Percentiles rank a stretch among this genome's conserved stretches.
phyloP scores from a whole-genome alignment of 1,140 invertebrate species.

The Brachionus koreanus region DNA sequence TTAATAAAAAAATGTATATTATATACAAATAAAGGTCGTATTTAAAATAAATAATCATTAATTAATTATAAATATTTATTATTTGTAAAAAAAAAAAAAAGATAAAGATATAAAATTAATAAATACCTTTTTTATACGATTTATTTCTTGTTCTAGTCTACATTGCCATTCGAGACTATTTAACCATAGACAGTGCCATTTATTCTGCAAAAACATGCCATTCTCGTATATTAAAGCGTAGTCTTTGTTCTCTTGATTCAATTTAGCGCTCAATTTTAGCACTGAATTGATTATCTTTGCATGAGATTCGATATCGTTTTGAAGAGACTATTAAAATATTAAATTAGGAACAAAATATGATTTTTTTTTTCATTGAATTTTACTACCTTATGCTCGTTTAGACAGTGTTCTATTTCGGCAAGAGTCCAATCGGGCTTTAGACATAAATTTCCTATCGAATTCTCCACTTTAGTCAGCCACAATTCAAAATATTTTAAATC shows the following conservation, averaged over 20 bases:
- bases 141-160: conserved; percentile 67
- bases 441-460: conserved; percentile 49
- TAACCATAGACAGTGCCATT: conserved; percentile 81
- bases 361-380: too few relatives aligned
- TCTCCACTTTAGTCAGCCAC: conserved; percentile 66
- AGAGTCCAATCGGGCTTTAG: conserved; percentile 50
- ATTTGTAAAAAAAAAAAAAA: conserved; percentile 10
- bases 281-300: conserved; percentile 74
- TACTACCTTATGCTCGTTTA: conserved; percentile 55
- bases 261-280: conserved; percentile 67
- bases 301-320: conserved; percentile 77
- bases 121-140: conserved; percentile 31
- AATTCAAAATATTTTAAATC: conserved; percentile 61
- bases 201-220: conserved; percentile 58
- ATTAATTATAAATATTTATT: conserved; percentile 19
- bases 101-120: not conserved
- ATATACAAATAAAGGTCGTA: not conserved
- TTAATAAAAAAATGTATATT: not conserved
- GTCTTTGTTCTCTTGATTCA: conserved; percentile 48
- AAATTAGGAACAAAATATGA: conserved; percentile 31
- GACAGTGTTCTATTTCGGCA: conserved; percentile 51
- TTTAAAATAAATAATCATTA: conserved; percentile 22
- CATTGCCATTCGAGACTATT: conserved; percentile 82
- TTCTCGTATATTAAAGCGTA: conserved; percentile 46
- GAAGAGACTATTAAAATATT: conserved; percentile 66